Evolutionary conservation across 2,888 invertebrate genomes (phyloP), one percentile per base, ranked within the genome.

Genomic region (Ormyrus pomaceus): DNA sequence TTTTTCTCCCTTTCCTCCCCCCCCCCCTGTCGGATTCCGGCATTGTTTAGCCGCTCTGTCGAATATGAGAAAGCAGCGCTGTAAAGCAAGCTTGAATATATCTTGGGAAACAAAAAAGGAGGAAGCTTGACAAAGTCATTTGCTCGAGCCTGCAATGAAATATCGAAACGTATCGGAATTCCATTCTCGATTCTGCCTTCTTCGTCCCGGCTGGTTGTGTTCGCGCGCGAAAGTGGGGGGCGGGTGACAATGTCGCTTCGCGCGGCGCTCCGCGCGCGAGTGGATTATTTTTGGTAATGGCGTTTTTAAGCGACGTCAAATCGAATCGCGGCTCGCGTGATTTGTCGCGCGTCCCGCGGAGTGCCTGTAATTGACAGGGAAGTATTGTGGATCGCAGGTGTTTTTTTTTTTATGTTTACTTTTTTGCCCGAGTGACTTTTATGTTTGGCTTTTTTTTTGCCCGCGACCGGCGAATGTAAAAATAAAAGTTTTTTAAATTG

Each of bases 21-120:
- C 48, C 11, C 6, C 46, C 58, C 2, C n/a, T 50, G 10, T 11
- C n/a, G 62, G 50, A 55, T 69, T 69, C 61, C 19, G 10, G 61
- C 51, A 71, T 70, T 65, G 70, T 77, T 77, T 77, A 71, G 65
- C 56, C n/a, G 19, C 53, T 65, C 65, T 77, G 71, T 77, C 64
- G 71, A 71, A 65, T 71, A 77, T 70, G 56, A 62, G 19, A 68
- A 68, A 19, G 19, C 19, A 19, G 19, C 19, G 19, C 19, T 19
- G 19, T 19, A 19, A 19, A 19, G 19, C 19, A 19, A 19, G 19
- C 19, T 19, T 19, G 19, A 19, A 19, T 6, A 13, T n/a, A n/a
- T 70, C 19, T 55, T 70, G 9, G 48, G 13, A 69, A 48, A n/a
- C n/a, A n/a, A 45, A 62, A 19, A 48, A 46, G 10, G 50, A 6